phyloP scores from a whole-genome alignment of 2,113 vertebrate genomes.

The Esox niger region DNA sequence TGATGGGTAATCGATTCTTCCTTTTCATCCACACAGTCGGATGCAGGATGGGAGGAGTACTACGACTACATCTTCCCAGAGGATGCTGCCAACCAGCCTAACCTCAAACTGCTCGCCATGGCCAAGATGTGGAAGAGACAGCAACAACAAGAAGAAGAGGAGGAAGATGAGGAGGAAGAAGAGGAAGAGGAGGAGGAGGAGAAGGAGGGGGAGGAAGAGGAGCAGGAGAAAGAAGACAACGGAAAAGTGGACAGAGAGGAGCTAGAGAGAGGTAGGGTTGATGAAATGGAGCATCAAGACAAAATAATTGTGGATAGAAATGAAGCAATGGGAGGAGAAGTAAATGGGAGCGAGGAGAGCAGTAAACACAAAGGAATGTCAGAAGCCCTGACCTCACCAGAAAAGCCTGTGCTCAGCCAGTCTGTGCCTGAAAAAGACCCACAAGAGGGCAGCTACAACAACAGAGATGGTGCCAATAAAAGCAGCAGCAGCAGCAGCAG shows the following conservation, averaged over 20 bases:
- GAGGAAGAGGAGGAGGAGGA: constrained; percentile 33
- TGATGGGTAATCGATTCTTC: background rate
- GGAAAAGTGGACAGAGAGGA: background rate
- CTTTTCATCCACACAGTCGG: constrained; percentile 76
- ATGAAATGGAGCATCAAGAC: constrained; percentile 75
- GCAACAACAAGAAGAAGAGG: constrained; percentile 72
- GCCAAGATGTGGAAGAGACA: constrained; percentile 98
- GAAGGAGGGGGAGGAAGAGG: constrained; percentile 51
- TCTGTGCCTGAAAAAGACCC: background rate
- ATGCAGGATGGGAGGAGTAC: constrained; percentile 97
- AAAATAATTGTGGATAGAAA: constrained; percentile 65
- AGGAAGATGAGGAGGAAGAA: constrained; percentile 65
- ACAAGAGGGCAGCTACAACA: background rate
- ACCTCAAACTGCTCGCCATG: constrained; percentile 97
- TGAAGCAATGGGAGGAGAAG: constrained; percentile 52
- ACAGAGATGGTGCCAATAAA: constrained; percentile 33
- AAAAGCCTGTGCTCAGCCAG: background rate
- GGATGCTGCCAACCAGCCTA: constrained; percentile 96
- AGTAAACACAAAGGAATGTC: background rate
- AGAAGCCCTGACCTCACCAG: background rate
- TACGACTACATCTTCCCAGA: constrained; percentile 99
- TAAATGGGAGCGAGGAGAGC: constrained; percentile 8
- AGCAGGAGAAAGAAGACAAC: constrained; percentile 25
- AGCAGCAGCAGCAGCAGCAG: constrained; percentile 25
- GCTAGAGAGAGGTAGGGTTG: constrained; percentile 51